phyloP scores from a whole-genome alignment of 2,888 invertebrate species.

The Callinectes sapidus region DNA sequence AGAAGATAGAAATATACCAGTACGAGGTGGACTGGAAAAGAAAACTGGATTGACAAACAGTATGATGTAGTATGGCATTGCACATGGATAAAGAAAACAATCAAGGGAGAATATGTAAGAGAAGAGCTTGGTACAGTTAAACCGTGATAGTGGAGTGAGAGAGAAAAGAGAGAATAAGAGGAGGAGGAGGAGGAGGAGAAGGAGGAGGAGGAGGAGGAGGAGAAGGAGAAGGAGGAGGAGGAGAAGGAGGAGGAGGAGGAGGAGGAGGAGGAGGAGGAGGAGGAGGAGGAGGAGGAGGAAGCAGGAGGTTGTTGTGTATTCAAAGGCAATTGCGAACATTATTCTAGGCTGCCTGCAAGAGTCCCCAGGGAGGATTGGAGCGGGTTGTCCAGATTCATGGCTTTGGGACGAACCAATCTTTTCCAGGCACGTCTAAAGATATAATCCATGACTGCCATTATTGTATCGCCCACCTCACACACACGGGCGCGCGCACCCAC shows the following conservation, averaged over 20 bases:
- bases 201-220: neutral
- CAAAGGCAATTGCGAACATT: neutral
- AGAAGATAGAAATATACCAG: too few relatives aligned
- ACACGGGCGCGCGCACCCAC: neutral
- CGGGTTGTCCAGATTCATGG: neutral
- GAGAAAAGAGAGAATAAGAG: neutral
- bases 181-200: neutral
- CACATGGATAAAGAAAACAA: neutral
- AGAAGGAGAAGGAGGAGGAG: too few relatives aligned
- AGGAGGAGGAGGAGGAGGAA: neutral
- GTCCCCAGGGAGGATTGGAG: neutral
- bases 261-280: conserved; percentile 24
- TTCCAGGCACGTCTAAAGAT: neutral
- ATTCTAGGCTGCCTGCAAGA: neutral
- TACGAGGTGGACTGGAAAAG: neutral
- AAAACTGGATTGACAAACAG: neutral
- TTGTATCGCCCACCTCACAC: neutral
- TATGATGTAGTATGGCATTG: too few relatives aligned
- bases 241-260: neutral
- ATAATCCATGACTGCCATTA: neutral
- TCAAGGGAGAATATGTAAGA: neutral
- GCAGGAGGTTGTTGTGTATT: neutral
- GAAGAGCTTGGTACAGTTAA: neutral
- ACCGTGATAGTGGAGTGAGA: neutral
- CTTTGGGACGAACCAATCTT: neutral